Evolutionary conservation across 2,888 invertebrate species (phyloP).

Genomic region (Meteorus cinctellus): DNA sequence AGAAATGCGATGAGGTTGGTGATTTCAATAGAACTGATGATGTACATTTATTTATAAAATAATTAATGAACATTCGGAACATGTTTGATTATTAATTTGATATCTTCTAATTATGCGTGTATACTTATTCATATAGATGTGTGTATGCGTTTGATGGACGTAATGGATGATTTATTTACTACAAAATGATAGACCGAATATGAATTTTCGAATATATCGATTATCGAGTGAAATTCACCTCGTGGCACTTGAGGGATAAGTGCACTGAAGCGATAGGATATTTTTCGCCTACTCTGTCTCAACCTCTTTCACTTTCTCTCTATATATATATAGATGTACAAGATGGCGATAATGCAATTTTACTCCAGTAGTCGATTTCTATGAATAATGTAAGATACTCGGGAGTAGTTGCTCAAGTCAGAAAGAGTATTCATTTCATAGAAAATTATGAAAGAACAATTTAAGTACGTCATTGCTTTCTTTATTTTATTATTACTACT

Average conservation of each 20-base stretch:
- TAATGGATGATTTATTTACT: background rate
- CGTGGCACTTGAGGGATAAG: background rate
- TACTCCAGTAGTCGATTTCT: background rate
- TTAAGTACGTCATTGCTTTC: background rate
- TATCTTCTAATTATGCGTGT: no score
- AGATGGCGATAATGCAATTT: background rate
- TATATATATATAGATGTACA: background rate
- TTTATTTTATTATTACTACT: background rate
- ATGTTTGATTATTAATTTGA: no score
- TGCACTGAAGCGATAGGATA: background rate
- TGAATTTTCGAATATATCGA: background rate
- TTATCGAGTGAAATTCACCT: background rate
- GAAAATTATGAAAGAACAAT: background rate
- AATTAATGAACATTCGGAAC: no score
- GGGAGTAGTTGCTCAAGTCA: background rate
- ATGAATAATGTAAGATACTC: slow-evolving; percentile 4
- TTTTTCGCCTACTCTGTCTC: background rate
- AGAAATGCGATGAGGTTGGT: no score
- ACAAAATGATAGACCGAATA: background rate
- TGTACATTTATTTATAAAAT: no score
- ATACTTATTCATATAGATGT: no score
- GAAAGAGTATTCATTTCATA: background rate
- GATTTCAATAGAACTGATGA: no score
- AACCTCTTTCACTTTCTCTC: background rate
- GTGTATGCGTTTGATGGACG: no score